Conservation (phyloP, 2,888 invertebrate genomes). For the Pegoplata infirma region DNA sequence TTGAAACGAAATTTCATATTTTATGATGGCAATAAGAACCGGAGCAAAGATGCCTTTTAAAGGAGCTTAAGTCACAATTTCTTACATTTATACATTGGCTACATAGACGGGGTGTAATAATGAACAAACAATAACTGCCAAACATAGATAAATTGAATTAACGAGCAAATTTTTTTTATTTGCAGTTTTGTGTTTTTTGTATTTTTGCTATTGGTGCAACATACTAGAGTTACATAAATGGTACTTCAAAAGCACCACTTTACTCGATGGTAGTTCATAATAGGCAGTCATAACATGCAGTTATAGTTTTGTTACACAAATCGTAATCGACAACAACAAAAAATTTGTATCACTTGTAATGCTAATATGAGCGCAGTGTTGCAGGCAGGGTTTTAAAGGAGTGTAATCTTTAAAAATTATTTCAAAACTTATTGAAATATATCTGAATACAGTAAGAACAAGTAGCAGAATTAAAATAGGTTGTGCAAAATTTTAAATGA, state of each 20-base stretch:
- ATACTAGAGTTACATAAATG: constrained; percentile 46
- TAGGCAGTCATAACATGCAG: constrained; percentile 52
- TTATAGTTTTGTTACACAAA: constrained; percentile 44
- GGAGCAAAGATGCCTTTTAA: constrained; percentile 59
- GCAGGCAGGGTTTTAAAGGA: background rate
- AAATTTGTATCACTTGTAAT: constrained; percentile 60
- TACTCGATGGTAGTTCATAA: constrained; percentile 27
- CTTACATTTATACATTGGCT: background rate
- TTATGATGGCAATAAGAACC: constrained; percentile 61
- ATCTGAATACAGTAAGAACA: too few relatives aligned
- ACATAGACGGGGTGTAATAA: constrained; percentile 58
- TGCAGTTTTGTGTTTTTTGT: background rate
- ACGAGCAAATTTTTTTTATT: constrained; percentile 56
- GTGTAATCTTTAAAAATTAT: background rate
- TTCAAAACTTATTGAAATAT: too few relatives aligned
- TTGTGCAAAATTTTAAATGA: too few relatives aligned
- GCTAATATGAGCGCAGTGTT: constrained; percentile 55
- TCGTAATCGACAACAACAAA: constrained; percentile 31
- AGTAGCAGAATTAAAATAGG: too few relatives aligned
- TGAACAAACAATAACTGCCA: constrained; percentile 68
- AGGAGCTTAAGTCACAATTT: constrained; percentile 41
- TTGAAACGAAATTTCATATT: constrained; percentile 61
- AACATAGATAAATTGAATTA: constrained; percentile 68
- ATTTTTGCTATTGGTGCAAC: background rate
- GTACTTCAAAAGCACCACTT: constrained; percentile 32